A percentile compares a stretch with the other conserved stretches of the same genome.
phyloP scores from a whole-genome alignment of 2,888 invertebrate genomes.

The Zonitis immaculata region DNA sequence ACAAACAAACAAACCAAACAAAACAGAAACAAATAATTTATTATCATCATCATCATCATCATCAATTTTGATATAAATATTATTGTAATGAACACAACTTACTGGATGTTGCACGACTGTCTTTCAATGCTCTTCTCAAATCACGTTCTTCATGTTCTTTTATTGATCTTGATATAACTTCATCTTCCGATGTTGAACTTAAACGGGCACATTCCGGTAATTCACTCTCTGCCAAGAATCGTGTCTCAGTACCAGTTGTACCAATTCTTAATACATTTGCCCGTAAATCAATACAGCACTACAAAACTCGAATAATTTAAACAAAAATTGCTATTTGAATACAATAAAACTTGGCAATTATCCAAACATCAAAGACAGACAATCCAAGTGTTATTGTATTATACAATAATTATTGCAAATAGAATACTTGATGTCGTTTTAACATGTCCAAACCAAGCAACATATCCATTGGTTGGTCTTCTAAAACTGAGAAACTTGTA shows the following conservation, averaged over 20 bases:
- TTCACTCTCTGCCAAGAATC: constrained; percentile 74
- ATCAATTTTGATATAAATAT: too few relatives aligned
- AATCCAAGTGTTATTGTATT: too few relatives aligned
- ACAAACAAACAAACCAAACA: too few relatives aligned
- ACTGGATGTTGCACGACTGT: constrained; percentile 52
- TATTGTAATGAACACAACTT: too few relatives aligned
- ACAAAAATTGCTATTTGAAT: too few relatives aligned
- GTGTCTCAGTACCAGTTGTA: constrained; percentile 88
- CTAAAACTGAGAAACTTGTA: constrained; percentile 93
- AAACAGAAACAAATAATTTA: background rate
- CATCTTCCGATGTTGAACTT: constrained; percentile 64
- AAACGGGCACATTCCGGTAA: constrained; percentile 78
- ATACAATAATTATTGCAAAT: too few relatives aligned
- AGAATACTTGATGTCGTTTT: constrained; percentile 91
- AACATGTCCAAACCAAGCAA: constrained; percentile 95
- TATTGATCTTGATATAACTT: constrained; percentile 49
- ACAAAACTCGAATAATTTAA: too few relatives aligned
- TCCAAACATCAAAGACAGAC: too few relatives aligned
- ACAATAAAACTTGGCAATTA: too few relatives aligned
- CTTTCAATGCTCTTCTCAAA: constrained; percentile 67
- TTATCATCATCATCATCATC: too few relatives aligned
- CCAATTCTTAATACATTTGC: constrained; percentile 85
- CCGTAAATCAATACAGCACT: constrained; percentile 90
- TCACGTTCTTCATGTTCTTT: constrained; percentile 64
- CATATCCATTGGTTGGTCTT: constrained; percentile 99